phyloP scores from a whole-genome alignment of 2,797 vertebrate species.

The Ibycter americanus region DNA sequence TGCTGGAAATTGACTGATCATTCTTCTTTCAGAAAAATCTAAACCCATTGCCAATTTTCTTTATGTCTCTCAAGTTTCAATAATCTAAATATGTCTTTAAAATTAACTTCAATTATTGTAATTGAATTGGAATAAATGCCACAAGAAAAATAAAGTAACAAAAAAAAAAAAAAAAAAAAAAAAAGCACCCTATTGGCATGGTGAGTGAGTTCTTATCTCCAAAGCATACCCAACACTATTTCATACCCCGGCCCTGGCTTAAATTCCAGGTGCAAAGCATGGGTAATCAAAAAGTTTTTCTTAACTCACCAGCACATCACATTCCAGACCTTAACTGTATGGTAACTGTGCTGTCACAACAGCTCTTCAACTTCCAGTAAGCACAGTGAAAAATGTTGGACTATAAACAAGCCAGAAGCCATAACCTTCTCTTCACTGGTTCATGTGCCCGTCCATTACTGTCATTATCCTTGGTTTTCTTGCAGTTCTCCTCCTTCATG shows the following conservation, averaged over 20 bases:
- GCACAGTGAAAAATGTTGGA: not conserved
- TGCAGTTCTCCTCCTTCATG: not conserved
- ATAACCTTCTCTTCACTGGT: not conserved
- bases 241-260: not conserved
- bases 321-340: slow-evolving; percentile 56
- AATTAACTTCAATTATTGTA: slow-evolving; percentile 9
- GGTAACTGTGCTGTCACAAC: slow-evolving; percentile 24
- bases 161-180: not conserved
- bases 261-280: slow-evolving; percentile 54
- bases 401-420: not conserved
- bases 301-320: slow-evolving; percentile 51
- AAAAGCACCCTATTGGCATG: not conserved
- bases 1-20: not conserved
- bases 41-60: not conserved
- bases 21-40: not conserved
- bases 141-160: not conserved
- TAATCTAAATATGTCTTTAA: not conserved
- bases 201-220: slow-evolving; percentile 26
- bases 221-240: slow-evolving; percentile 34
- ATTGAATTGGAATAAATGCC: not conserved
- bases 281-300: slow-evolving; percentile 53
- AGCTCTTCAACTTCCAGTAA: not conserved
- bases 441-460: not conserved
- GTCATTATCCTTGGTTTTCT: not conserved
- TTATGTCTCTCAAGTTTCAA: not conserved